Evolutionary conservation across 2,797 vertebrate species (phyloP).

Genomic region (Sylvia borin): DNA sequence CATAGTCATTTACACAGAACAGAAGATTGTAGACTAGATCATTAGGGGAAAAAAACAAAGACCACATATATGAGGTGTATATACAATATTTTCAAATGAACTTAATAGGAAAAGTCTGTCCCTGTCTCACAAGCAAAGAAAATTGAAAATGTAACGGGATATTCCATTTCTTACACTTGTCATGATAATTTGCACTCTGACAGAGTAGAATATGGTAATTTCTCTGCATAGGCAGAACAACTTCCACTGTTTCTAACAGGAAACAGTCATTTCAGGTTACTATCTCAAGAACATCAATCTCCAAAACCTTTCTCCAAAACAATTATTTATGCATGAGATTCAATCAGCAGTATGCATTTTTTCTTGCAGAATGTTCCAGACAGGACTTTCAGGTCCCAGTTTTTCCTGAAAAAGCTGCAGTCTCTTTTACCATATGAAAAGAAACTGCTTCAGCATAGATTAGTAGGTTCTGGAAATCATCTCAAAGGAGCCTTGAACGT

Average conservation of each 20-base stretch:
- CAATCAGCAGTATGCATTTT: background rate
- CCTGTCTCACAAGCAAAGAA: background rate
- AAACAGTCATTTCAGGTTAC: constrained; percentile 33
- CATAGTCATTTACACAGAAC: background rate
- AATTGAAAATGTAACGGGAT: constrained; percentile 12
- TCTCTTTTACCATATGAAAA: constrained; percentile 16
- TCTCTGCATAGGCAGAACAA: background rate
- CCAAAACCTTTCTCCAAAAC: constrained; percentile 10
- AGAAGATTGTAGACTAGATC: background rate
- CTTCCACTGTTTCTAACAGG: background rate
- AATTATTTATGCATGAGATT: constrained; percentile 30
- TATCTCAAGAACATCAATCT: constrained; percentile 5
- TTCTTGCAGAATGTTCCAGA: constrained; percentile 31
- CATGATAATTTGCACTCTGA: background rate
- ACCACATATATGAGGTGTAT: background rate
- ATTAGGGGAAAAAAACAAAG: background rate
- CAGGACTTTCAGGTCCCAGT: background rate
- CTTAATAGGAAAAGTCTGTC: background rate
- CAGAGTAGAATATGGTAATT: background rate
- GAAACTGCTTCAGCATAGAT: constrained; percentile 3
- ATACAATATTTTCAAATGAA: background rate
- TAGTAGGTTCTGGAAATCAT: constrained; percentile 32
- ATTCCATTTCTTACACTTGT: constrained; percentile 29
- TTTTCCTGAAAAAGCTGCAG: constrained; percentile 20
- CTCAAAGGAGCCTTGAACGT: background rate